These are phyloP conservation scores for Yasuhikotakia modesta DNA, from an alignment of 2,797 vertebrate species.

Conservation along the genomic window DNA sequence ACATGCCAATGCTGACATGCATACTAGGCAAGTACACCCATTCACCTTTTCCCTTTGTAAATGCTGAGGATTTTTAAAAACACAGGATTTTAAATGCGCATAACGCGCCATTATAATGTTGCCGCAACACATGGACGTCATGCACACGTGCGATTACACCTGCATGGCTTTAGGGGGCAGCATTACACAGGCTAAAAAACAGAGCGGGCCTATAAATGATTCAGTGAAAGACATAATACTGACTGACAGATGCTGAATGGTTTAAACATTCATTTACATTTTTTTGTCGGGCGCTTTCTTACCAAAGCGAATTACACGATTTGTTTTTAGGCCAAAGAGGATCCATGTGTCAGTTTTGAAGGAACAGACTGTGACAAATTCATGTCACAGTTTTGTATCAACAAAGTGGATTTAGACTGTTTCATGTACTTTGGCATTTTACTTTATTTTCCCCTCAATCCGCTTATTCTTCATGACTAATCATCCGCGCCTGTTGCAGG, in stretches of 20 bases:
- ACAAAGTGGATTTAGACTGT: conserved; percentile 5
- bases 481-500: background rate
- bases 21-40: background rate
- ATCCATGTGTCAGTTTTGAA: background rate
- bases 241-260: conserved; percentile 5
- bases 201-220: background rate
- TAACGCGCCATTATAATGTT: conserved; percentile 1
- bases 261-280: background rate
- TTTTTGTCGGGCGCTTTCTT: conserved; percentile 1
- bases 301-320: background rate
- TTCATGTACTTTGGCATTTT: background rate
- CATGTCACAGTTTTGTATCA: background rate
- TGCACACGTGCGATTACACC: conserved; percentile 16
- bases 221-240: background rate
- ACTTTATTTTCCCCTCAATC: conserved; percentile 33
- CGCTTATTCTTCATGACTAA: background rate
- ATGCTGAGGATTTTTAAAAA: conserved; percentile 13
- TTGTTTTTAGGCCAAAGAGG: conserved; percentile 33
- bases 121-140: background rate
- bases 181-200: conserved; percentile 23
- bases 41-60: background rate
- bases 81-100: conserved; percentile 25
- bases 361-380: background rate
- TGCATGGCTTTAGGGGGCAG: conserved; percentile 36
- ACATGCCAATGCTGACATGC: too few species aligned